phyloP scores from a whole-genome alignment of 2,888 invertebrate genomes.

The Atethmia centrago region DNA sequence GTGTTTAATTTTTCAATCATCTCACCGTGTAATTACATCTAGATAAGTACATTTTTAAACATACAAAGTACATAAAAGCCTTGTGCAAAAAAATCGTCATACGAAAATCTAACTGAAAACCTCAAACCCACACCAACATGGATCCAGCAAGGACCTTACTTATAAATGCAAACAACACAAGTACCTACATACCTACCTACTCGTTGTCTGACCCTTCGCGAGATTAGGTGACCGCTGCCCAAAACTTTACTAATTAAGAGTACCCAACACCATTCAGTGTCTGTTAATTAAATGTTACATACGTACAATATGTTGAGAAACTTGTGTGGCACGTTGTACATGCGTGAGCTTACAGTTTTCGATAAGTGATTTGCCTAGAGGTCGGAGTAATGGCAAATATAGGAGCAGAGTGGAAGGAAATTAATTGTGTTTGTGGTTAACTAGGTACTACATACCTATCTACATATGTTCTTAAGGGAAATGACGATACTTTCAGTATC shows the following conservation, averaged over 20 bases:
- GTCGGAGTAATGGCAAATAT: constrained; percentile 46
- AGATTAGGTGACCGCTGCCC: constrained; percentile 72
- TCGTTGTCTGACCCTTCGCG: constrained; percentile 51
- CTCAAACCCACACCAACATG: not conserved
- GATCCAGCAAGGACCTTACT: not conserved
- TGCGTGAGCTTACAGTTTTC: constrained; percentile 58
- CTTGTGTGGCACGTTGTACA: constrained; percentile 43
- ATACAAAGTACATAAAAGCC: not conserved
- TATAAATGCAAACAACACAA: constrained; percentile 16
- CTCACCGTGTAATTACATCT: too few species aligned
- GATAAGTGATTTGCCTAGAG: constrained; percentile 63
- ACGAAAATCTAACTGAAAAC: not conserved
- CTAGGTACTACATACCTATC: not conserved
- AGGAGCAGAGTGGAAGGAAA: constrained; percentile 18
- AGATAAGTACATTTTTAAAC: not conserved
- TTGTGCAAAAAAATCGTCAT: not conserved
- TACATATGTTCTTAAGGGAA: too few species aligned
- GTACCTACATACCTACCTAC: constrained; percentile 5
- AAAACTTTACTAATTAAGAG: constrained; percentile 76
- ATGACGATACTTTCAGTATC: not conserved
- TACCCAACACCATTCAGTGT: constrained; percentile 66
- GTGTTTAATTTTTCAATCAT: too few species aligned
- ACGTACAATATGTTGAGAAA: constrained; percentile 47
- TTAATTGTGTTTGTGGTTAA: constrained; percentile 24
- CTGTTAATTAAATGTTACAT: constrained; percentile 68